Base-by-base conservation (phyloP, 2,113 vertebrate genomes). In the Papio anubis region DNA sequence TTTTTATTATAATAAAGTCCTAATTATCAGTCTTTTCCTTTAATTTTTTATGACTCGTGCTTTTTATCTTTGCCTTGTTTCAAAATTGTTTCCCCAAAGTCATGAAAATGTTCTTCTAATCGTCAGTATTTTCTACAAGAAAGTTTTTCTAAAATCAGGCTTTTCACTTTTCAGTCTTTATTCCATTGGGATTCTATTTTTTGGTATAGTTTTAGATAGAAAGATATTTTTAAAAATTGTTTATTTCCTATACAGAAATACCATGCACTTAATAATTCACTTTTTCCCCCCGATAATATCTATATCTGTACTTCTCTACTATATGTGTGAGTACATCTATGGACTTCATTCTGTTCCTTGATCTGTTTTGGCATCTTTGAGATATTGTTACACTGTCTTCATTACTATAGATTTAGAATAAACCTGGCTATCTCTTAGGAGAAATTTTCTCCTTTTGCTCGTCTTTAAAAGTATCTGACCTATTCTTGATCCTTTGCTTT, bases 101-200 rank as follows among this genome's bases (percentile, higher is more conserved):
- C 40, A 84, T 82, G 18, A 90, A 95, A 32, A 32, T 82, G 27
- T 85, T 80, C 68, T 96, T 88, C 21, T 61, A 12, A 78, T 81
- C 45, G 40, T 64, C 16, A 80, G 1, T 79, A 23, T 88, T 93
- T 92, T 88, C 52, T 82, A 94, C 45, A 50, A 79, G 70, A 82
- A 94, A 86, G 48, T 25, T 70, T 86, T 89, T 89, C 40, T 66
- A 13, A 35, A 95, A 52, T 61, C n/a, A 3, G 32, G 9, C 13
- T 88, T 97, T 96, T 88, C 23, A 68, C 59, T 92, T 72, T 96
- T 87, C n/a, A 89, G 59, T 87, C 21, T 92, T 92, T 79, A 79
- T 90, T 90, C 61, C 10, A 23, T 82, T 43, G 45, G 40, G 25
- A 57, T 79, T 96, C 90, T 73, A 25, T 61, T 91, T 73, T 79